Conservation (phyloP, 2,888 invertebrate genomes). For the Geotrupes spiniger region DNA sequence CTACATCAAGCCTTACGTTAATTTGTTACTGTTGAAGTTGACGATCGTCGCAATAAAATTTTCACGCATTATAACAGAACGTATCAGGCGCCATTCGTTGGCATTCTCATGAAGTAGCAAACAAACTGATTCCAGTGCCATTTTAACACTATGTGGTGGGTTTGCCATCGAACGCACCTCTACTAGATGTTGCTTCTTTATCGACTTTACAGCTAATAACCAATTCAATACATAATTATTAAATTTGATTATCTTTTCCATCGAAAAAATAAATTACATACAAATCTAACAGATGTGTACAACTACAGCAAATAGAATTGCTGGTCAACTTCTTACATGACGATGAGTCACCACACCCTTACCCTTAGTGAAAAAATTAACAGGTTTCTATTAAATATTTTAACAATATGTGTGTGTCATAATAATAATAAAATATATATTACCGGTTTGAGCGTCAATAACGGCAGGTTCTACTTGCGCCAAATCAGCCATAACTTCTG, state of each 20-base stretch:
- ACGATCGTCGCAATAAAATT: slow-evolving; percentile 93
- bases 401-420: too few species aligned
- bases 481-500: slow-evolving; percentile 93
- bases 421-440: slow-evolving; percentile 9
- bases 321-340: too few species aligned
- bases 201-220: slow-evolving; percentile 80
- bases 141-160: slow-evolving; percentile 88
- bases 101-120: slow-evolving; percentile 87
- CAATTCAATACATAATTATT: slow-evolving; percentile 3
- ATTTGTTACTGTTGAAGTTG: slow-evolving; percentile 89
- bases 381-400: too few species aligned
- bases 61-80: slow-evolving; percentile 88
- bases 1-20: slow-evolving; percentile 70
- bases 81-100: slow-evolving; percentile 91
- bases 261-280: too few species aligned
- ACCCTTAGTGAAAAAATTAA: too few species aligned
- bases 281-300: too few species aligned
- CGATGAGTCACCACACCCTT: too few species aligned
- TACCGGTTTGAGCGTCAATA: slow-evolving; percentile 95
- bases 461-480: slow-evolving; percentile 99
- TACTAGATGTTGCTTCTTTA: slow-evolving; percentile 94
- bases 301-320: background rate
- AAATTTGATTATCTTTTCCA: too few species aligned
- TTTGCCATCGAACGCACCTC: slow-evolving; percentile 94
- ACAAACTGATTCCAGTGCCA: slow-evolving; percentile 93